Conservation (phyloP, 2,797 vertebrate genomes). For the Bucorvus abyssinicus region DNA sequence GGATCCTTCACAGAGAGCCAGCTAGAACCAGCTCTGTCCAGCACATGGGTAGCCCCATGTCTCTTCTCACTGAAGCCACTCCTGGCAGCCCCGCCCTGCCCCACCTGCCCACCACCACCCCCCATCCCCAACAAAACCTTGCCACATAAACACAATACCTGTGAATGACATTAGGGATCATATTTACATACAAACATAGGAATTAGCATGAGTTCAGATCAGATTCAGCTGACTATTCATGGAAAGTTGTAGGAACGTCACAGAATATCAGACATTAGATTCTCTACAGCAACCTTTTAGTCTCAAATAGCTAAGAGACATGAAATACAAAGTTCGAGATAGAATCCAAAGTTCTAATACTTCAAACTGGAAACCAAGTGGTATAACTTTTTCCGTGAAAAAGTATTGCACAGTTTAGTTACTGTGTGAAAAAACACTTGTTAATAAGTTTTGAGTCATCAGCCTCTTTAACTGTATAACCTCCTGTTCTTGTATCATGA, state of each 20-base stretch:
- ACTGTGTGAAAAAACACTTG: not conserved
- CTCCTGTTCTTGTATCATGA: not conserved
- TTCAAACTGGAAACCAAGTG: not conserved
- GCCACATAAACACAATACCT: not conserved
- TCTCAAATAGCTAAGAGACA: not conserved
- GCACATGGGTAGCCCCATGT: not conserved
- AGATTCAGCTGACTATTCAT: not conserved
- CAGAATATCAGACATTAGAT: not conserved
- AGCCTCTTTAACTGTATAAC: not conserved
- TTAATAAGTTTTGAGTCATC: not conserved
- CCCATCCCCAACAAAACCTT: not conserved
- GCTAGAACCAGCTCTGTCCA: not conserved
- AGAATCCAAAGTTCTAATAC: not conserved
- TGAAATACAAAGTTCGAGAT: not conserved
- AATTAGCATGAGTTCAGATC: not conserved
- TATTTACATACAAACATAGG: not conserved
- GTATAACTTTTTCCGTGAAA: not conserved
- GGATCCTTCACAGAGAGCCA: not conserved
- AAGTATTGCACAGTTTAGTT: not conserved
- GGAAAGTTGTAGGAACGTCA: not conserved
- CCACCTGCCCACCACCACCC: too few species aligned
- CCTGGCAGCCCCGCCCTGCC: not conserved
- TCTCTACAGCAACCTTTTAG: not conserved
- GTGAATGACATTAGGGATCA: not conserved
- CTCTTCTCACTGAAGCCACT: not conserved